phyloP scores from a whole-genome alignment of 2,113 vertebrate species.

The Chroicocephalus ridibundus region DNA sequence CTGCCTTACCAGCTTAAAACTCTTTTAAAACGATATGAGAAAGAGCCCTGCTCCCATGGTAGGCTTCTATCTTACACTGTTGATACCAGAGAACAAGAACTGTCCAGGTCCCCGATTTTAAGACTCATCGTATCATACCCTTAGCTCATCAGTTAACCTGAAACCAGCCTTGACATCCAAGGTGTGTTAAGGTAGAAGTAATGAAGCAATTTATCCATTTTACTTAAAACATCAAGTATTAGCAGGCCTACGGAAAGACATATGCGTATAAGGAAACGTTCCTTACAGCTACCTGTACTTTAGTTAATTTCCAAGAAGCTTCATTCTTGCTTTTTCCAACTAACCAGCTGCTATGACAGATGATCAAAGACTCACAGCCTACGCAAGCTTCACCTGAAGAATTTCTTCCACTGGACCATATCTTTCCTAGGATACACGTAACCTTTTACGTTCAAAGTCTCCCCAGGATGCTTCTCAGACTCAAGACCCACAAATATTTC shows the following conservation, averaged over 20 bases:
- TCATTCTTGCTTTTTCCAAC: neutral
- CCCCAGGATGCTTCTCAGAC: neutral
- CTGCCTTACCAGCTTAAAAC: neutral
- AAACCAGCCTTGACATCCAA: neutral
- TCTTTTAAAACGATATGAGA: neutral
- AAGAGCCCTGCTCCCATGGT: neutral
- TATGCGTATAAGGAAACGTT: neutral
- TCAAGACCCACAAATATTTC: accelerated
- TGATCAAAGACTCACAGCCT: neutral
- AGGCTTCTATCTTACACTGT: neutral
- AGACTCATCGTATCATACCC: neutral
- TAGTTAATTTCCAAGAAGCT: neutral
- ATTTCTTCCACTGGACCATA: neutral
- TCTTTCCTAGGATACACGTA: neutral
- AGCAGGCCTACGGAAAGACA: neutral
- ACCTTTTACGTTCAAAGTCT: neutral
- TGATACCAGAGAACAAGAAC: neutral
- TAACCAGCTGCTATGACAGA: neutral
- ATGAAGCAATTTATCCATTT: neutral
- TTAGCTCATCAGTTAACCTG: neutral
- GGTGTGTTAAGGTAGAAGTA: neutral
- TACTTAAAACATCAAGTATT: neutral
- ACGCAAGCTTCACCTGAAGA: neutral
- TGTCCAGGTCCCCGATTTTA: neutral
- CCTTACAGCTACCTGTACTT: neutral